Evolutionary conservation across 2,113 vertebrate species (phyloP).

Genomic region (Gymnogyps californianus): DNA sequence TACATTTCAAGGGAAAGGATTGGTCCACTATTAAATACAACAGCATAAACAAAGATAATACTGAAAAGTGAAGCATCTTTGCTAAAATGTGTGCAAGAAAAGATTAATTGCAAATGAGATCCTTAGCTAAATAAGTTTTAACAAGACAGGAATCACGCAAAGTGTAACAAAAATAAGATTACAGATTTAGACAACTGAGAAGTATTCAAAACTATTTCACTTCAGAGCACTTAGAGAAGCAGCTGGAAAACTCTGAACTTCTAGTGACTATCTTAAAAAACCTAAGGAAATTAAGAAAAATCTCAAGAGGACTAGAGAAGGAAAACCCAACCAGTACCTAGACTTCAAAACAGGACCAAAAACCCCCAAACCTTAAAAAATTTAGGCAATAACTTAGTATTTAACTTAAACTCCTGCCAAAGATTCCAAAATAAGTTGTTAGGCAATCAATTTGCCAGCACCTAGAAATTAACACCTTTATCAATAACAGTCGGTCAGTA

Average conservation of each 20-base stretch:
- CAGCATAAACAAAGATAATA: not conserved
- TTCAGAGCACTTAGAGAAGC: not conserved
- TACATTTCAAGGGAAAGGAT: not conserved
- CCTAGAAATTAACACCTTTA: not conserved
- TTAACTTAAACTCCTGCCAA: not conserved
- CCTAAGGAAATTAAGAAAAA: not conserved
- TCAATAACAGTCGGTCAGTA: not conserved
- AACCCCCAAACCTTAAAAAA: not conserved
- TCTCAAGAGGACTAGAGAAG: not conserved
- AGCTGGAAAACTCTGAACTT: not conserved
- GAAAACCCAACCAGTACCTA: not conserved
- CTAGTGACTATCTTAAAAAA: not conserved
- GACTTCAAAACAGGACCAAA: not conserved
- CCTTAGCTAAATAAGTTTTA: not conserved
- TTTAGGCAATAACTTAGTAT: not conserved
- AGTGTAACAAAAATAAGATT: not conserved
- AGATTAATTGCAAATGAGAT: not conserved
- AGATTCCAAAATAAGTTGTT: not conserved
- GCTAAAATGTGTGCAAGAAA: not conserved
- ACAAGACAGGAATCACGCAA: fast-evolving
- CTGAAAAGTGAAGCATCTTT: not conserved
- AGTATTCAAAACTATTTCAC: not conserved
- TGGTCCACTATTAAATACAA: not conserved
- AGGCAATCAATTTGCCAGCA: not conserved
- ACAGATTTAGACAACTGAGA: not conserved